Evolutionary conservation across 2,797 vertebrate species (phyloP), one percentile per base, ranked within the genome.

Genomic region (Megalops cyprinoides): DNA sequence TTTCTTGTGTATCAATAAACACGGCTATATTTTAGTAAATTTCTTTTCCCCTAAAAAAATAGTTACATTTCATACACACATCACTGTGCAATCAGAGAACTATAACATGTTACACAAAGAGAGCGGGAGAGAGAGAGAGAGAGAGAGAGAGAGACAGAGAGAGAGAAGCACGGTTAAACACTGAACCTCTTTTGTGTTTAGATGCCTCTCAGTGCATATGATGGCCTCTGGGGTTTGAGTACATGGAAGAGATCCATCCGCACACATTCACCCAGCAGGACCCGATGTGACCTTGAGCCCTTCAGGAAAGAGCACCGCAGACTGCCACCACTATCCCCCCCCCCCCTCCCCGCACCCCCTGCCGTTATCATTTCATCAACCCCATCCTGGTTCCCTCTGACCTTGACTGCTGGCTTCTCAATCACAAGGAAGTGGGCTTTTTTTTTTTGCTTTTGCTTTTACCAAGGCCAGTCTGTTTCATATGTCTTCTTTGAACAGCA

Each of bases 301-400:
- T 87, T 85, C 88, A 88, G 87, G 88, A 87, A 8, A 88, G 83
- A 82, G 78, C 84, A 84, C 86, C 82, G 85, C 87, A 87, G 86
- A 86, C 88, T 83, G 86, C 84, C 86, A 83, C 77, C 82, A 83
- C 84, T 81, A 82, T 81, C 83, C 86, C 83, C 83, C 86, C 80
- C 62, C 81, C 81, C 79, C 84, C 83, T 80, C 83, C 77, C 67
- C 84, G 55, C 65, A 42, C 39, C 78, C 84, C 87, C 89, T 77
- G 87, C 90, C 88, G 88, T 79, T 86, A 81, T 86, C 87, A 87
- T 87, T 86, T 91, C 90, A 90, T 91, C 88, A 91, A 89, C 90
- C 87, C 87, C 89, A 90, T 88, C 87, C 89, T 86, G 85, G 80
- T 87, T 86, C 85, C 84, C 86, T 81, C 86, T 86, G 87, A 90